These are phyloP conservation scores for Apistogramma diplotaenia DNA, from an alignment of 2,113 vertebrate species.

Conservation along the genomic window DNA sequence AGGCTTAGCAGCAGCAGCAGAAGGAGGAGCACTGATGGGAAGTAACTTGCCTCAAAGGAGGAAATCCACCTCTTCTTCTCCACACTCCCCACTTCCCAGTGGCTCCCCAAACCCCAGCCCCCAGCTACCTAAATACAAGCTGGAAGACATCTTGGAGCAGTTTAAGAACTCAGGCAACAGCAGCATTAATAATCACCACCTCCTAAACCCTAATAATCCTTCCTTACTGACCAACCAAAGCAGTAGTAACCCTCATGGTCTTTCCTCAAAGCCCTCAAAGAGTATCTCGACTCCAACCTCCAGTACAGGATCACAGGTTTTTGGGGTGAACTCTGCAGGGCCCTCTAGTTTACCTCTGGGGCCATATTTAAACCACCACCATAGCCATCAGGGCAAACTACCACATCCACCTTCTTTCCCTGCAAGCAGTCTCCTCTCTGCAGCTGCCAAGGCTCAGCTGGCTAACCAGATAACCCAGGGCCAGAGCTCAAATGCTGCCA, in stretches of 20 bases:
- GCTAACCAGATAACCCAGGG: slow-evolving; percentile 76
- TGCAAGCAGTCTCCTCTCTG: slow-evolving; percentile 87
- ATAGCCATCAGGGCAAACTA: slow-evolving; percentile 77
- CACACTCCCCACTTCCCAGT: slow-evolving; percentile 60
- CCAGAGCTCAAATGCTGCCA: slow-evolving; percentile 71
- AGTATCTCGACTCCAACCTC: slow-evolving; percentile 50
- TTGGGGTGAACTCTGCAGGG: slow-evolving; percentile 59
- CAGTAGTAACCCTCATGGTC: slow-evolving; percentile 62
- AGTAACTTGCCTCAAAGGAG: slow-evolving; percentile 57
- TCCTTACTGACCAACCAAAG: slow-evolving; percentile 77
- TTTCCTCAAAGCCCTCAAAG: slow-evolving; percentile 60
- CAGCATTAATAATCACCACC: slow-evolving; percentile 71
- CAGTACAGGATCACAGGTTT: slow-evolving; percentile 61
- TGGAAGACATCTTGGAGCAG: slow-evolving; percentile 80
- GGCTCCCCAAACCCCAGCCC: slow-evolving; percentile 65
- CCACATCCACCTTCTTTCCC: slow-evolving; percentile 82
- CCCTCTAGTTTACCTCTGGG: slow-evolving; percentile 79
- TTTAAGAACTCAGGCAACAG: slow-evolving; percentile 78
- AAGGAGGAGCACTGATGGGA: slow-evolving; percentile 55
- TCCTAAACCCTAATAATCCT: slow-evolving; percentile 53
- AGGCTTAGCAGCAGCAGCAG: slow-evolving; percentile 34
- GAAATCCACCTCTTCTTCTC: slow-evolving; percentile 67
- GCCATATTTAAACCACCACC: slow-evolving; percentile 70
- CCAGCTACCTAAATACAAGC: slow-evolving; percentile 70
- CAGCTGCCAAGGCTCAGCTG: slow-evolving; percentile 88